Conservation (phyloP, 1,140 invertebrate genomes). For the Luehdorfia chinensis region DNA sequence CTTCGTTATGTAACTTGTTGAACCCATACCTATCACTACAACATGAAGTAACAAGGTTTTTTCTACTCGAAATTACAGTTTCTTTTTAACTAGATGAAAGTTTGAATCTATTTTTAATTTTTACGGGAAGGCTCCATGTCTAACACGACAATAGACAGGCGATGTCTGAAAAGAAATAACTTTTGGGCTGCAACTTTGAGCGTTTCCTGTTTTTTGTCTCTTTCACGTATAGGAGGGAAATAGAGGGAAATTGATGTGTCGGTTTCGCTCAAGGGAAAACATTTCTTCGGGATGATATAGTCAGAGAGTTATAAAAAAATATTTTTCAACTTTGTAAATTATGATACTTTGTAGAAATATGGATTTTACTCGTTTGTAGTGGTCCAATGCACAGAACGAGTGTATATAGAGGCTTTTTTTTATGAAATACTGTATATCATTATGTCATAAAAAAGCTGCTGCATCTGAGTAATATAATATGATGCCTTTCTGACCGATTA, state of each 20-base stretch:
- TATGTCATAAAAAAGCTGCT: too few relatives aligned
- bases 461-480: too few relatives aligned
- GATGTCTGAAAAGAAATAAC: conserved; percentile 44
- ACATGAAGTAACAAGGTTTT: conserved; percentile 3
- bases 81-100: not conserved
- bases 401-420: too few relatives aligned
- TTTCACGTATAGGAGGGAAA: conserved; percentile 35
- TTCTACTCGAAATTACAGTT: not conserved
- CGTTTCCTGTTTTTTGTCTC: conserved; percentile 55
- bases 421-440: too few relatives aligned
- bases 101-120: conserved; percentile 1
- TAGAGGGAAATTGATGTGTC: conserved; percentile 32
- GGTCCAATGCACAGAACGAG: too few relatives aligned
- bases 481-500: too few relatives aligned
- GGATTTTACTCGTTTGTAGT: too few relatives aligned
- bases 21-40: conserved; percentile 52
- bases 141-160: conserved; percentile 23
- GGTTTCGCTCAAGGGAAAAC: conserved; percentile 42
- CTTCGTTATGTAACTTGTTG: conserved; percentile 62
- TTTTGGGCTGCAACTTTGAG: conserved; percentile 37
- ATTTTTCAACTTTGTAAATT: too few relatives aligned
- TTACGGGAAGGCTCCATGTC: conserved; percentile 14
- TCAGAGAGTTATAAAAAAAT: conserved; percentile 31
- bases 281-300: conserved; percentile 53
- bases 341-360: too few relatives aligned